A percentile compares a stretch with the other conserved stretches of the same genome.
Evolutionary conservation across 2,888 invertebrate genomes (phyloP).

Genomic region (Caenorhabditis doughertyi): DNA sequence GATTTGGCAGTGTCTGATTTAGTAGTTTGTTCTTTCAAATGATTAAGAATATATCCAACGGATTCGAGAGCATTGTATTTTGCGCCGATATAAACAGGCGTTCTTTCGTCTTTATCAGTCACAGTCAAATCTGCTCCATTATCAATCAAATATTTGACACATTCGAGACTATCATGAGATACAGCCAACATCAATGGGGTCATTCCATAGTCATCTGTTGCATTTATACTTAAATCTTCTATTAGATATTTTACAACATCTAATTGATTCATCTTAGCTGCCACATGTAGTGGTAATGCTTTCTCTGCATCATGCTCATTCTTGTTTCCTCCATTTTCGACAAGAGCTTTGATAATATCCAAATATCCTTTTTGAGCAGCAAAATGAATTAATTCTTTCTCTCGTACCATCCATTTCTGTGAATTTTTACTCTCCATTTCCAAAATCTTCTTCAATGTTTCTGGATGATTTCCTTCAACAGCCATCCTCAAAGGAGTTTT

Average conservation of each 20-base stretch:
- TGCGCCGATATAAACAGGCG: constrained; percentile 68
- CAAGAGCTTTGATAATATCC: constrained; percentile 55
- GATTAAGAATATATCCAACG: constrained; percentile 60
- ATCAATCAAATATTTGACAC: constrained; percentile 61
- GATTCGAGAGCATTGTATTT: constrained; percentile 67
- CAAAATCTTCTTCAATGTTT: constrained; percentile 62
- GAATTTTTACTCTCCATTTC: constrained; percentile 45
- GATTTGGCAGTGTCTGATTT: neutral
- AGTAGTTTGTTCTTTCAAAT: constrained; percentile 26
- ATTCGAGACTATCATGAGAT: constrained; percentile 54
- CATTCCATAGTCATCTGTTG: constrained; percentile 61
- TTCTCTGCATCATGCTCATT: constrained; percentile 43
- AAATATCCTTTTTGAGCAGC: constrained; percentile 69
- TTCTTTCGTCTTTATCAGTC: constrained; percentile 67
- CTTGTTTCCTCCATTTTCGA: constrained; percentile 56
- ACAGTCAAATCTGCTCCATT: constrained; percentile 53
- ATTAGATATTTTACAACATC: constrained; percentile 66
- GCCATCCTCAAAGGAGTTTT: constrained; percentile 70
- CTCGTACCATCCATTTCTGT: constrained; percentile 44
- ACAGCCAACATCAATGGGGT: constrained; percentile 68
- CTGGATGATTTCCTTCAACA: constrained; percentile 71
- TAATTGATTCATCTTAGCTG: constrained; percentile 68
- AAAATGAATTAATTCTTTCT: constrained; percentile 64
- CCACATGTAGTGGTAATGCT: constrained; percentile 67
- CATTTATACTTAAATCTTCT: constrained; percentile 51